A percentile compares a stretch with the other conserved stretches of the same genome.
These are phyloP conservation scores for Corydoras maculifer DNA, from an alignment of 2,113 vertebrate species.

Conservation along the genomic window DNA sequence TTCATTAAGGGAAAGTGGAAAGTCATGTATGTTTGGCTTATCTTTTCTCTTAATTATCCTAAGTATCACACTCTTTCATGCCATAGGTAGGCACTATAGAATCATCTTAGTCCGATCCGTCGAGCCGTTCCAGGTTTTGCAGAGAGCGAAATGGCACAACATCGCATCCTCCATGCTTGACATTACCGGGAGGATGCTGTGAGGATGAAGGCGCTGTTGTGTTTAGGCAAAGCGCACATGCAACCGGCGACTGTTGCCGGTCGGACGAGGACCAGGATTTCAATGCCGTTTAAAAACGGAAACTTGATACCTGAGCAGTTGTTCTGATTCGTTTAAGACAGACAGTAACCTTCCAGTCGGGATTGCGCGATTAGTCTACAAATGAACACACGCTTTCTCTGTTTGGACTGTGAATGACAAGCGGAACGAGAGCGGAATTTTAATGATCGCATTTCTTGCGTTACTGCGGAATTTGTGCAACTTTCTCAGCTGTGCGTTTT, in stretches of 20 bases:
- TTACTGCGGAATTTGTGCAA: conserved; percentile 32
- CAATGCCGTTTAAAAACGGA: not conserved
- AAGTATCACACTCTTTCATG: not conserved
- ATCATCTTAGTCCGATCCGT: conserved; percentile 2
- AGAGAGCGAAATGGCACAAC: conserved; percentile 24
- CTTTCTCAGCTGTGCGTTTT: conserved; percentile 16
- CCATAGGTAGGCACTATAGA: not conserved
- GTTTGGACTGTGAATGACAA: conserved; percentile 33
- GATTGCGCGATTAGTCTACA: not conserved
- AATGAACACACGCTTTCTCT: conserved; percentile 8
- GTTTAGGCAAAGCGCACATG: conserved; percentile 45
- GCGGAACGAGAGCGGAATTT: conserved; percentile 37
- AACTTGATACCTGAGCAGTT: not conserved
- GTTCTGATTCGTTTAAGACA: not conserved
- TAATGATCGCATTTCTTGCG: conserved; percentile 21
- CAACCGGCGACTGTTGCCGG: conserved; percentile 28
- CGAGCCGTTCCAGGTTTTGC: conserved; percentile 5
- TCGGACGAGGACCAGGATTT: conserved; percentile 1
- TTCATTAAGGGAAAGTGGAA: not conserved
- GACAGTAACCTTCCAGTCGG: not conserved
- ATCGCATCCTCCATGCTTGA: conserved; percentile 51
- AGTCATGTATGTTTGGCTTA: not conserved
- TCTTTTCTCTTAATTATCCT: not conserved
- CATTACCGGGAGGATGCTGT: conserved; percentile 44
- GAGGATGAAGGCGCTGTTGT: conserved; percentile 58